Conservation (phyloP, 2,113 vertebrate species). For the Oryctolagus cuniculus region mOryCun1.1 NC_091447.1:28285501-28286000, state of each 20-base stretch:
- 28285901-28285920: background rate
- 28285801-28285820: background rate
- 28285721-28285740: background rate
- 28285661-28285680: background rate
- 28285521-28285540: too few species aligned
- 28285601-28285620: conserved; percentile 2
- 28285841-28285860: background rate
- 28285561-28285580: conserved; percentile 25
- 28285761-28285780: background rate
- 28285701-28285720: background rate
- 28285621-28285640: background rate
- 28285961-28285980: conserved; percentile 14
- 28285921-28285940: background rate
- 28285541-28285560: too few species aligned
- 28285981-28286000: background rate
- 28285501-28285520: too few species aligned
- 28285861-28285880: conserved; percentile 5
- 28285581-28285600: background rate
- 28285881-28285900: background rate
- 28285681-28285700: background rate
- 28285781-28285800: background rate
- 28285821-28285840: background rate
- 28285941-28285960: background rate
- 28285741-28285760: background rate
- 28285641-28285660: background rate